These are phyloP conservation scores for Xiphias gladius DNA, from an alignment of 2,113 vertebrate species.

Conservation along the genomic window DNA sequence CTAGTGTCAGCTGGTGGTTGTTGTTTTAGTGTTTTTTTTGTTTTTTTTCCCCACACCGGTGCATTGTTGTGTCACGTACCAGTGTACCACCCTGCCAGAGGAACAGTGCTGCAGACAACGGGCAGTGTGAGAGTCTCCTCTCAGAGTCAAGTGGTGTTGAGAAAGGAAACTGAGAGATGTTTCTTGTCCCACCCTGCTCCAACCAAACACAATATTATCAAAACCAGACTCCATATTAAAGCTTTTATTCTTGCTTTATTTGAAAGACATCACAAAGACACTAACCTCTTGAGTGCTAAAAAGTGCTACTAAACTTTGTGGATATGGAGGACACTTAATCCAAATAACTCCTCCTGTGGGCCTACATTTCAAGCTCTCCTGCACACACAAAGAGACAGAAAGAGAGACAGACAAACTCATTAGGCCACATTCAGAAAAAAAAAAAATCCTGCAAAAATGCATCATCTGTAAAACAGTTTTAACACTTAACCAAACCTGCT, in stretches of 20 bases:
- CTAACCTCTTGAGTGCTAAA: not conserved
- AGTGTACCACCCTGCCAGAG: conserved; percentile 28
- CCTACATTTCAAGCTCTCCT: not conserved
- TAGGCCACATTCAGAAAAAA: not conserved
- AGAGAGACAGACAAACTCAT: conserved; percentile 21
- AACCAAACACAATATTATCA: not conserved
- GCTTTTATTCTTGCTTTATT: not conserved
- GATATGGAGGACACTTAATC: not conserved
- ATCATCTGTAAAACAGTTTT: not conserved
- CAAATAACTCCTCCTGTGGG: not conserved
- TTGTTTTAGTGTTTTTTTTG: conserved; percentile 32
- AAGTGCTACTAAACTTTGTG: not conserved
- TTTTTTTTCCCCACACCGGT: conserved; percentile 44
- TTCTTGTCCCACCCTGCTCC: not conserved
- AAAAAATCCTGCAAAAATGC: not conserved
- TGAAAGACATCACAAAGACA: not conserved
- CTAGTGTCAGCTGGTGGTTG: conserved; percentile 63
- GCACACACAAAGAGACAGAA: not conserved
- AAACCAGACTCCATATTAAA: not conserved
- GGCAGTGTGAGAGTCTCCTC: conserved; percentile 6
- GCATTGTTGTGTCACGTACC: conserved; percentile 40
- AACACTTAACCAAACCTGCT: not conserved
- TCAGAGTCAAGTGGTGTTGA: not conserved
- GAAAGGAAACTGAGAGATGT: not conserved
- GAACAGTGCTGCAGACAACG: conserved; percentile 20